Evolutionary conservation across 2,888 invertebrate genomes (phyloP).

Genomic region (Mythimna pallens): DNA sequence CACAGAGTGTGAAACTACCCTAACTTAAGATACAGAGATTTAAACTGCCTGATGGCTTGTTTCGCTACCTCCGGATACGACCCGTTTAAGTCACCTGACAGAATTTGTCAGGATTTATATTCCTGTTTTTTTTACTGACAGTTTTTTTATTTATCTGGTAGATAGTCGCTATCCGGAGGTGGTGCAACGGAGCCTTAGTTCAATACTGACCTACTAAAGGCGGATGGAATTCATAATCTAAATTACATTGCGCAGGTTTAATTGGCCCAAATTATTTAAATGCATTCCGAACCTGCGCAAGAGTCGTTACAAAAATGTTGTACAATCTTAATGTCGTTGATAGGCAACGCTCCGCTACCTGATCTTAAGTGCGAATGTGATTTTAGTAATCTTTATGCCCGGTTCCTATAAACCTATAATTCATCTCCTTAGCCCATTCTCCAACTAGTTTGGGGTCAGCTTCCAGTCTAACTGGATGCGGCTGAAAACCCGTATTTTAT

Average conservation of each 20-base stretch:
- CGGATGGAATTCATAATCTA: conserved; percentile 24
- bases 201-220: conserved; percentile 42
- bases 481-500: no score
- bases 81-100: no score
- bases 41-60: conserved; percentile 38
- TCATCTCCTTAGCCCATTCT: no score
- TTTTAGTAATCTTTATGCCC: conserved; percentile 38
- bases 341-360: conserved; percentile 52
- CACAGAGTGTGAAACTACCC: conserved; percentile 78
- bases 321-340: conserved; percentile 44
- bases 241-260: conserved; percentile 42
- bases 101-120: no score
- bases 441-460: no score
- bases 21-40: conserved; percentile 53
- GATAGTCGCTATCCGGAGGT: conserved; percentile 6
- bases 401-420: conserved; percentile 4
- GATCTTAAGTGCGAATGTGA: conserved; percentile 54
- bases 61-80: conserved; percentile 13
- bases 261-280: conserved; percentile 36
- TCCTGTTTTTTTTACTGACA: no score
- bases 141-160: neutral
- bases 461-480: no score
- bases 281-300: conserved; percentile 51
- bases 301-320: conserved; percentile 46
- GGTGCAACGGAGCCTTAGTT: conserved; percentile 34